Conservation (phyloP, 2,888 invertebrate species). For the Alsophila aescularia region DNA sequence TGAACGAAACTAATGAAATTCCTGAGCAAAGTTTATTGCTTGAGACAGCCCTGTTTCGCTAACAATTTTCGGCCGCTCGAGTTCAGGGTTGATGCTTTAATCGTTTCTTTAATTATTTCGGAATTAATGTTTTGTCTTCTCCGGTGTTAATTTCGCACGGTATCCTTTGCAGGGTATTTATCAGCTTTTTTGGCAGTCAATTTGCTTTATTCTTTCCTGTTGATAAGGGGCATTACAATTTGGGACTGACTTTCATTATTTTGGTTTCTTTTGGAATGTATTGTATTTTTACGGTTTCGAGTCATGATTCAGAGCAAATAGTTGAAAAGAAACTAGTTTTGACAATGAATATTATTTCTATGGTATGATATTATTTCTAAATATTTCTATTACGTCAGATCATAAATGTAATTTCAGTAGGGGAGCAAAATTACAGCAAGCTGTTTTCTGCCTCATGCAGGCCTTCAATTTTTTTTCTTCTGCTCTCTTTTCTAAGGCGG, state of each 20-base stretch:
- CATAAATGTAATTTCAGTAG: too few species aligned
- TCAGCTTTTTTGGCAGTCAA: slow-evolving; percentile 13
- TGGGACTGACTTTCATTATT: neutral
- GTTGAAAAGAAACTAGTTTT: too few species aligned
- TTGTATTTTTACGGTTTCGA: neutral
- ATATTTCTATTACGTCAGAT: too few species aligned
- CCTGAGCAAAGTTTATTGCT: slow-evolving; percentile 80
- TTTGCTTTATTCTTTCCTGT: slow-evolving; percentile 16
- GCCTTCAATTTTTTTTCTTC: too few species aligned
- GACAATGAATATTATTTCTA: too few species aligned
- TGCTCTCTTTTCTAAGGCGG: too few species aligned
- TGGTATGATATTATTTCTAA: too few species aligned
- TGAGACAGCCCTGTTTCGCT: slow-evolving; percentile 78
- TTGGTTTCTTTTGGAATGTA: neutral
- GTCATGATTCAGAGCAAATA: neutral
- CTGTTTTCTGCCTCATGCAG: too few species aligned
- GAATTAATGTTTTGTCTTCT: slow-evolving; percentile 71
- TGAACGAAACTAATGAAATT: slow-evolving; percentile 85
- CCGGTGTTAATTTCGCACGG: slow-evolving; percentile 54
- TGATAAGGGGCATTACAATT: slow-evolving; percentile 7
- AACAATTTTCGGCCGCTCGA: slow-evolving; percentile 72
- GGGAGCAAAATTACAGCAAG: too few species aligned
- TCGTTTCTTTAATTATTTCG: slow-evolving; percentile 82
- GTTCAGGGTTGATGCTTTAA: slow-evolving; percentile 64
- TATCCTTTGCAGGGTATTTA: slow-evolving; percentile 21